phyloP scores from a whole-genome alignment of 1,140 invertebrate species.

The Drosophila ercepeae region DNA sequence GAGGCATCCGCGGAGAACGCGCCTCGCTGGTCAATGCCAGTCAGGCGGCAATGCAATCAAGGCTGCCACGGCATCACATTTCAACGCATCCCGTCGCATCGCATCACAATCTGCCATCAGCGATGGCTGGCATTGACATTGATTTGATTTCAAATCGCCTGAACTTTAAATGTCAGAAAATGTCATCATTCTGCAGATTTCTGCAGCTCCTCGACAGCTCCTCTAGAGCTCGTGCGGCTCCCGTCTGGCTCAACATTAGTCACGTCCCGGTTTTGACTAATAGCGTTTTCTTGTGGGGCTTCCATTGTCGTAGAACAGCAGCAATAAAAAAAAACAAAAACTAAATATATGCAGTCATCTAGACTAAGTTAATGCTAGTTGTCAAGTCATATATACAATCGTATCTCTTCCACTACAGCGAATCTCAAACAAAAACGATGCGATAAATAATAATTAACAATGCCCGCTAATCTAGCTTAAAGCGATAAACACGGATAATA shows the following conservation, averaged over 20 bases:
- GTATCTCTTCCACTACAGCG: slow-evolving; percentile 19
- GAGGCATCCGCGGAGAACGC: not conserved
- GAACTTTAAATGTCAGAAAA: slow-evolving; percentile 49
- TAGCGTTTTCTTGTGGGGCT: slow-evolving; percentile 43
- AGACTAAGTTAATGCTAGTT: slow-evolving; percentile 23
- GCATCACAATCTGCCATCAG: slow-evolving; percentile 15
- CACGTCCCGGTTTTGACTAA: slow-evolving; percentile 32
- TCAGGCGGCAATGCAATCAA: slow-evolving; percentile 31
- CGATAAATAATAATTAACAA: slow-evolving; percentile 46
- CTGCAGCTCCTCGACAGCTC: not conserved
- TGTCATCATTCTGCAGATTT: slow-evolving; percentile 12
- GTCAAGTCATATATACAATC: slow-evolving; percentile 13
- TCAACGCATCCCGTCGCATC: slow-evolving; percentile 7
- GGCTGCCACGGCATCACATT: slow-evolving; percentile 12
- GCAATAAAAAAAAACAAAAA: not conserved
- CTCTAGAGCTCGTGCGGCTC: too few relatives aligned
- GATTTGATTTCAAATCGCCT: slow-evolving; percentile 56
- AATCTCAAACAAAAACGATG: slow-evolving; percentile 6
- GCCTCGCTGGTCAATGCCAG: slow-evolving; percentile 39
- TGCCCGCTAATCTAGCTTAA: slow-evolving; percentile 8
- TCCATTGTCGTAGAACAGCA: not conserved
- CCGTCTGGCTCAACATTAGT: slow-evolving; percentile 12
- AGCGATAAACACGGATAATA: slow-evolving; percentile 1
- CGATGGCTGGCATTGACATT: slow-evolving; percentile 57
- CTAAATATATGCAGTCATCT: slow-evolving; percentile 21